A percentile compares a stretch with the other conserved stretches of the same genome.
These are phyloP conservation scores for Oxycera nigricornis DNA, from an alignment of 2,888 invertebrate species.

Conservation along the genomic window DNA sequence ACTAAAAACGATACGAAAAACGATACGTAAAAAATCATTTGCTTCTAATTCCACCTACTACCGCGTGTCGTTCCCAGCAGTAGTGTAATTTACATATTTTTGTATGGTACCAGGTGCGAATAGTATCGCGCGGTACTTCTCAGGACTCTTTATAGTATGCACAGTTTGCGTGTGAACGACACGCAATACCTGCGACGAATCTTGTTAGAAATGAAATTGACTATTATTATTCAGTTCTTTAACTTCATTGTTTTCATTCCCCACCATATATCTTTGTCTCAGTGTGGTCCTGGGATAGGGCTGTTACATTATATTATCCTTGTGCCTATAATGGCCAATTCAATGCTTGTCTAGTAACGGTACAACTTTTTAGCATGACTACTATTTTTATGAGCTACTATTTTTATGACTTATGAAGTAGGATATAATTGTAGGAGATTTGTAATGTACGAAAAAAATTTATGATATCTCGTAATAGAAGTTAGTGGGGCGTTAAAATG, in stretches of 20 bases:
- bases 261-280: too few species aligned
- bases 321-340: background rate
- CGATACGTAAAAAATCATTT: background rate
- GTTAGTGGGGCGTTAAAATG: background rate
- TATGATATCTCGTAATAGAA: background rate
- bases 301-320: too few species aligned
- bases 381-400: constrained; percentile 20
- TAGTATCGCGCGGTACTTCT: constrained; percentile 3
- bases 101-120: constrained; percentile 28
- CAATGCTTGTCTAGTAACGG: constrained; percentile 1
- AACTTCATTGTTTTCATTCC: background rate
- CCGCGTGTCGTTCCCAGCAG: too few species aligned
- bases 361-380: background rate
- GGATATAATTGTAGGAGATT: constrained; percentile 17
- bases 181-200: background rate
- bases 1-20: background rate
- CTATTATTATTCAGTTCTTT: background rate
- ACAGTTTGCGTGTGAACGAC: constrained; percentile 8
- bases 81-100: constrained; percentile 16
- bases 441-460: background rate
- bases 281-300: too few species aligned
- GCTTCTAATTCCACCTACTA: background rate
- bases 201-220: constrained; percentile 10
- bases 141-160: background rate
- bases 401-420: constrained; percentile 14